Conservation (phyloP, 2,113 vertebrate genomes). For the Anser brachyrhynchus region DNA sequence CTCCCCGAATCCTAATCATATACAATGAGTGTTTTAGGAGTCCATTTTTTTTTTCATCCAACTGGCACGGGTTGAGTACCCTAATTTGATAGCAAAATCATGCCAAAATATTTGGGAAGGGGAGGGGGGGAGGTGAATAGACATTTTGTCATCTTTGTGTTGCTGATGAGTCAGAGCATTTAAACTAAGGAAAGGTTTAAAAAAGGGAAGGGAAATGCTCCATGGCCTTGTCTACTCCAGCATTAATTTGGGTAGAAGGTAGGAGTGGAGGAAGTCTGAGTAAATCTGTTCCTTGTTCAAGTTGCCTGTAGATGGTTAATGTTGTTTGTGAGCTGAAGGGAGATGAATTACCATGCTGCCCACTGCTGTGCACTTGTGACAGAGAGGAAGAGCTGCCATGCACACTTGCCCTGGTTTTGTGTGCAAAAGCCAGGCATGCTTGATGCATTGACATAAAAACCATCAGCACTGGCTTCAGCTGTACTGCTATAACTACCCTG, state of each 20-base stretch:
- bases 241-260: conserved; percentile 51
- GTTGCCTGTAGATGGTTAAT: not conserved
- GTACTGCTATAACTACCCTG: not conserved
- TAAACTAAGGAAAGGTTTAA: conserved; percentile 29
- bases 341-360: not conserved
- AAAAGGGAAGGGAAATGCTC: conserved; percentile 41
- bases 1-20: conserved; percentile 35
- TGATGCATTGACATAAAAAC: rapidly evolving
- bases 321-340: not conserved
- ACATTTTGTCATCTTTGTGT: conserved; percentile 45
- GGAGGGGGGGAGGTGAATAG: not conserved
- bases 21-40: conserved; percentile 35
- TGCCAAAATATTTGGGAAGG: conserved; percentile 1
- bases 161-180: conserved; percentile 57
- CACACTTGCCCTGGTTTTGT: not conserved
- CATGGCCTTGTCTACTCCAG: conserved; percentile 41
- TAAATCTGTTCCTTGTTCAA: not conserved
- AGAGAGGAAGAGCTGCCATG: not conserved
- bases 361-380: rapidly evolving
- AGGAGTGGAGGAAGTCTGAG: conserved; percentile 52
- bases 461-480: not conserved
- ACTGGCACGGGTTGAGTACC: conserved; percentile 1
- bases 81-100: conserved; percentile 50
- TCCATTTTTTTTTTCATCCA: not conserved
- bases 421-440: rapidly evolving